Conservation (phyloP, 2,797 vertebrate species). For the Ispidina lecontei region DNA sequence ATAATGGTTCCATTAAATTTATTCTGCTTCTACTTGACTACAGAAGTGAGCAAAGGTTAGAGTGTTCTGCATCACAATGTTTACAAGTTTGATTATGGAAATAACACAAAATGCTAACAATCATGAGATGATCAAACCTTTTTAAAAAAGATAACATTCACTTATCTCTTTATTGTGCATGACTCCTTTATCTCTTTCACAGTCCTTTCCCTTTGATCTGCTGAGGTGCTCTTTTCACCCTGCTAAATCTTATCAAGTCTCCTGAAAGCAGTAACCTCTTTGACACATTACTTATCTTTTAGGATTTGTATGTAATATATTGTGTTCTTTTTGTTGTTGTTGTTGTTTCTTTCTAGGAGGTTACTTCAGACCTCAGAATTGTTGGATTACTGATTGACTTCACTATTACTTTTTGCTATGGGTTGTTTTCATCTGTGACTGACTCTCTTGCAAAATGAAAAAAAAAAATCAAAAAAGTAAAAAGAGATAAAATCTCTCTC, state of each 20-base stretch:
- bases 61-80: not conserved
- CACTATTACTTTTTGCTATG: constrained; percentile 7
- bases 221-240: constrained; percentile 53
- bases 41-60: not conserved
- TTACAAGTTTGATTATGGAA: constrained; percentile 3
- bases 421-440: not conserved
- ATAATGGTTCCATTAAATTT: not conserved
- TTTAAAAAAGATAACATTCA: constrained; percentile 18
- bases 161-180: constrained; percentile 13
- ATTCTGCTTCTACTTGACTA: not conserved
- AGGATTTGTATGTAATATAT: constrained; percentile 58
- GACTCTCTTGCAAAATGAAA: not conserved
- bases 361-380: not conserved
- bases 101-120: constrained; percentile 16
- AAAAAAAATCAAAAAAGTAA: not conserved
- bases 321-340: not conserved
- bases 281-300: constrained; percentile 52
- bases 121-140: not conserved
- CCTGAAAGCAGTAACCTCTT: constrained; percentile 52
- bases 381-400: constrained; percentile 45
- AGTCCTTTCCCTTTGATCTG: constrained; percentile 18
- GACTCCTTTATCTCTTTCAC: constrained; percentile 9
- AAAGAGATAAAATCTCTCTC: not conserved
- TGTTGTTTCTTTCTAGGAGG: not conserved
- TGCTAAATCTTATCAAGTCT: constrained; percentile 55